phyloP scores from a whole-genome alignment of 2,797 vertebrate genomes.

The Mastacembelus armatus region DNA sequence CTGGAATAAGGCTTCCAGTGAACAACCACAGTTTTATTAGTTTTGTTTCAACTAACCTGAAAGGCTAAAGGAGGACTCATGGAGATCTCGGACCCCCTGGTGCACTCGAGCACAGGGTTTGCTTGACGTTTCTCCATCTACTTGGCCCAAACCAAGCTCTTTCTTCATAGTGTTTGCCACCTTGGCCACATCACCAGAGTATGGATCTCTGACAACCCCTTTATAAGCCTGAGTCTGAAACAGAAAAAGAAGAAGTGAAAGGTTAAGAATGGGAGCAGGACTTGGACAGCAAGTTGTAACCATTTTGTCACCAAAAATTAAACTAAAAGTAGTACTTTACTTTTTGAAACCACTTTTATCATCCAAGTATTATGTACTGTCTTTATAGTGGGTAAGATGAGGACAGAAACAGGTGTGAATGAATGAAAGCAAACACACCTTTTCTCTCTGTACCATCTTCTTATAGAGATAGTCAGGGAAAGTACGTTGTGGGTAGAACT shows the following conservation, averaged over 20 bases:
- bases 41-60: slow-evolving; percentile 81
- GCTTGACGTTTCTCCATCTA: slow-evolving; percentile 87
- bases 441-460: slow-evolving; percentile 98
- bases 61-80: slow-evolving; percentile 94
- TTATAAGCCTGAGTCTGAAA: slow-evolving; percentile 86
- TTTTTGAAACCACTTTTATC: no score
- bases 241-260: background rate
- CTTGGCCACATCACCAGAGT: slow-evolving; percentile 91
- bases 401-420: background rate
- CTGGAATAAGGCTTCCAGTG: background rate
- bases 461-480: slow-evolving; percentile 97
- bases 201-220: slow-evolving; percentile 90
- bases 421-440: slow-evolving; percentile 78
- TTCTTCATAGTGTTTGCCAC: slow-evolving; percentile 89
- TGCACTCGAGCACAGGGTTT: slow-evolving; percentile 82
- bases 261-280: background rate
- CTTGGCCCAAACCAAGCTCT: slow-evolving; percentile 89
- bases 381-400: background rate
- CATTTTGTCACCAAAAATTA: background rate
- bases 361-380: no score
- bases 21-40: background rate
- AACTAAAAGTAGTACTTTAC: no score
- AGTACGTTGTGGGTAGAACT: slow-evolving; percentile 94
- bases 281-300: no score
- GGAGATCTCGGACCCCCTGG: slow-evolving; percentile 91